These are phyloP conservation scores for Tribolium madens DNA, from an alignment of 1,140 invertebrate genomes.

Conservation along the genomic window DNA sequence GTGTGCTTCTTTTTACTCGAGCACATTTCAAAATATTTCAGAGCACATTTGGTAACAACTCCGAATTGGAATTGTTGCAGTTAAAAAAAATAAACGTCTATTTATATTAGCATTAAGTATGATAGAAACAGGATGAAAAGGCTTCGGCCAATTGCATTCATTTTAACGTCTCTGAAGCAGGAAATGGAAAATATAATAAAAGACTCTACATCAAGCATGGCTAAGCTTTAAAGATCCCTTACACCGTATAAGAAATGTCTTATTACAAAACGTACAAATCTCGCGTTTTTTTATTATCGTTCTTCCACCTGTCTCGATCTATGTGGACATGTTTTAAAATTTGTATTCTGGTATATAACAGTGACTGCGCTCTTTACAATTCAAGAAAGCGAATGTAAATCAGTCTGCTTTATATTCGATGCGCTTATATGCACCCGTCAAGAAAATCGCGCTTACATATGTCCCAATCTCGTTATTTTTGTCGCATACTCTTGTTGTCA, in stretches of 20 bases:
- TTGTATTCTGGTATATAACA: too few species aligned
- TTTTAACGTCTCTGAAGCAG: neutral
- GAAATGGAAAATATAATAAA: constrained; percentile 26
- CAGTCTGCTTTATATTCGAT: constrained; percentile 46
- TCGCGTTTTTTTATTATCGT: neutral
- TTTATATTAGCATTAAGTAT: constrained; percentile 4
- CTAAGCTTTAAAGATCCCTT: constrained; percentile 1
- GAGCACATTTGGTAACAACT: constrained; percentile 10
- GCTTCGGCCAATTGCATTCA: constrained; percentile 22
- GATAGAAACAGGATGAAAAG: constrained; percentile 5
- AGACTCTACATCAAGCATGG: too few species aligned
- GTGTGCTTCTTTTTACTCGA: neutral
- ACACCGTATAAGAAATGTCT: neutral
- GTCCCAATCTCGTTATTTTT: constrained; percentile 51
- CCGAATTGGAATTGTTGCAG: neutral
- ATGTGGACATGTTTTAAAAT: too few species aligned
- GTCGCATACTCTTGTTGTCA: constrained; percentile 49
- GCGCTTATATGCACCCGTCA: constrained; percentile 45
- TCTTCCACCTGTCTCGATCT: too few species aligned
- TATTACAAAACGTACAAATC: too few species aligned
- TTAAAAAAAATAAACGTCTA: constrained; percentile 13
- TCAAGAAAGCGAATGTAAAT: constrained; percentile 30
- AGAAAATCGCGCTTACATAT: constrained; percentile 50
- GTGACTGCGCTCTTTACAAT: neutral
- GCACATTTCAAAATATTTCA: constrained; percentile 11